phyloP scores from a whole-genome alignment of 2,113 vertebrate genomes.

The Diadophis punctatus region DNA sequence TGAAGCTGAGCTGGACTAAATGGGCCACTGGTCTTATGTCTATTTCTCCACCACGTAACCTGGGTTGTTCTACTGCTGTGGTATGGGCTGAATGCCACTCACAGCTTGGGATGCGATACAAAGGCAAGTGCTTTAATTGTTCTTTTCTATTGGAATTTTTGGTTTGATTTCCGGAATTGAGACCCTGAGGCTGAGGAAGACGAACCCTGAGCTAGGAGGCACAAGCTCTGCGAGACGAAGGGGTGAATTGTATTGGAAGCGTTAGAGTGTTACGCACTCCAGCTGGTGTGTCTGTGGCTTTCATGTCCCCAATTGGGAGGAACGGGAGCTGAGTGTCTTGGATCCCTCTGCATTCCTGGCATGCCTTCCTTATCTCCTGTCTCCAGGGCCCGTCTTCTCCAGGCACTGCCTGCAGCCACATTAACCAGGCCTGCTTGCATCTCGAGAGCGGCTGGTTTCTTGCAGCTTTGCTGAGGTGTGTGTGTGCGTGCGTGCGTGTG shows the following conservation, averaged over 20 bases:
- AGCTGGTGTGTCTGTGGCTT: no score
- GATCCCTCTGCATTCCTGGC: constrained; percentile 9
- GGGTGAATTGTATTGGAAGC: no score
- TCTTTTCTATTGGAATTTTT: no score
- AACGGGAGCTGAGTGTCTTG: neutral
- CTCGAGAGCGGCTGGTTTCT: neutral
- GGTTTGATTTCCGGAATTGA: no score
- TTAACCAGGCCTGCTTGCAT: neutral
- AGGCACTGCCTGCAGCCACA: neutral
- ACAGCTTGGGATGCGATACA: neutral
- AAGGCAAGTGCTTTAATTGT: no score
- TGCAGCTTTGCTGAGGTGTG: neutral
- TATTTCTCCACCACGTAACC: neutral
- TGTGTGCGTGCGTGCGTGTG: neutral
- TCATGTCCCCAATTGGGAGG: neutral
- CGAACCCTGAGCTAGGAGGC: no score
- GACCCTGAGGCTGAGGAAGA: no score
- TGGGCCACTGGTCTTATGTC: neutral
- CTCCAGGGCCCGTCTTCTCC: neutral
- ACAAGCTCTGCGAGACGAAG: no score
- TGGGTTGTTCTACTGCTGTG: neutral
- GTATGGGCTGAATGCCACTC: no score
- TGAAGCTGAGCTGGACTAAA: no score
- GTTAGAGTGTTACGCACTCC: no score
- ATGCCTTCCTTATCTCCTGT: neutral